Conservation (phyloP, 2,888 invertebrate genomes). For the Caenorhabditis panamensis region DNA sequence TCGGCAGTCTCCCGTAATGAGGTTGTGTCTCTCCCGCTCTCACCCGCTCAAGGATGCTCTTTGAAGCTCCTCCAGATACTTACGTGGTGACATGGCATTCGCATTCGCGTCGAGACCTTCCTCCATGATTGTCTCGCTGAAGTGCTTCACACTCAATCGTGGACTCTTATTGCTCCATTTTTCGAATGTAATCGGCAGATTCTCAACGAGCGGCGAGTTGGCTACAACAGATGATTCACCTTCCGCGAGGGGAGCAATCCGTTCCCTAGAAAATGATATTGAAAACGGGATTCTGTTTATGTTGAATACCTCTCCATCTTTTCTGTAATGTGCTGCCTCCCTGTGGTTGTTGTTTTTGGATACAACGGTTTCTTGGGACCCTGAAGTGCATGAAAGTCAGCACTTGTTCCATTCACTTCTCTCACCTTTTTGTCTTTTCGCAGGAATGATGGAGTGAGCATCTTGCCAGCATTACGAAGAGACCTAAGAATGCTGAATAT, state of each 20-base stretch:
- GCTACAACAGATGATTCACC: slow-evolving; percentile 75
- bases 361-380: slow-evolving; percentile 51
- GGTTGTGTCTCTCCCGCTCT: slow-evolving; percentile 23
- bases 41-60: slow-evolving; percentile 33
- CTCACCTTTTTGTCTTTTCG: slow-evolving; percentile 58
- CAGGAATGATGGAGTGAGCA: slow-evolving; percentile 66
- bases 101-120: slow-evolving; percentile 63
- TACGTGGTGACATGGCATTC: slow-evolving; percentile 57
- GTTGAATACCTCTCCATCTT: slow-evolving; percentile 39
- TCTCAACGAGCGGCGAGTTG: slow-evolving; percentile 77
- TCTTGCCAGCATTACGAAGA: slow-evolving; percentile 64
- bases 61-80: slow-evolving; percentile 31
- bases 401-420: not conserved
- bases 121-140: slow-evolving; percentile 59
- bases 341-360: slow-evolving; percentile 51
- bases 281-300: not conserved
- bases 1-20: slow-evolving; percentile 40
- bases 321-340: slow-evolving; percentile 53
- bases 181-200: slow-evolving; percentile 73
- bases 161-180: slow-evolving; percentile 66
- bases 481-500: slow-evolving; percentile 68
- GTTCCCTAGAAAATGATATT: slow-evolving; percentile 21
- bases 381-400: slow-evolving; percentile 11
- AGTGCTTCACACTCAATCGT: slow-evolving; percentile 54
- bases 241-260: slow-evolving; percentile 75